Base-by-base conservation (phyloP, 2,888 invertebrate species). In the Cataglyphis altisquamis region DNA sequence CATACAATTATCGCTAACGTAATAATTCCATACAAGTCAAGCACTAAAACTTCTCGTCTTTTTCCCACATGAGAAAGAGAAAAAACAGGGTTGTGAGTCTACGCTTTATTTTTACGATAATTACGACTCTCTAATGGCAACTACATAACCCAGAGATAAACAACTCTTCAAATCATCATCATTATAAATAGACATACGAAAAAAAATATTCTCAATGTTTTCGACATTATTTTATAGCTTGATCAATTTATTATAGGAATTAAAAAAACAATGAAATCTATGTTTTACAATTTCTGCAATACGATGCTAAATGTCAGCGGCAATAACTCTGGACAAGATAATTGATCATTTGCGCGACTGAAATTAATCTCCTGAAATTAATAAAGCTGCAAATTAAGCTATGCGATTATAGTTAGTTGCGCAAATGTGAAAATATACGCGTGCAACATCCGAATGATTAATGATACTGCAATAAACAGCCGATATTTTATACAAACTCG, bases 351-450 rank as follows among this genome's bases (percentile, higher is more conserved):
- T 15, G 18, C 63, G n/a, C 4, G 36, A 63, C 18, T 63, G n/a
- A 63, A 63, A 63, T 36, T 63, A 63, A 36, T 63, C 10, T n/a
- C 52, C 52, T 52, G 52, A 52, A 52, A 52, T 52, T 52, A n/a
- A 52, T 52, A 52, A 52, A 52, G n/a, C n/a, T 8, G n/a, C 18
- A 52, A 52, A 52, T 52, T 52, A 52, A 52, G n/a, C 52, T 0
- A 52, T 52, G 52, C 8, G 52, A 52, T n/a, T 52, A n/a, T 52
- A 8, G 32, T 52, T 48, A 52, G 52, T n/a, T 52, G 52, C 52
- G 52, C 52, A 52, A 52, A n/a, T 52, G 8, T 52, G n/a, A 52
- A 8, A 52, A 52, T 5, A 52, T 52, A n/a, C n/a, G 8, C n/a
- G 52, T n/a, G n/a, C 52, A 52, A 8, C n/a, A 52, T 52, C n/a